Evolutionary conservation across 2,113 vertebrate species (phyloP).

Genomic region (Misgurnus mizolepis): DNA sequence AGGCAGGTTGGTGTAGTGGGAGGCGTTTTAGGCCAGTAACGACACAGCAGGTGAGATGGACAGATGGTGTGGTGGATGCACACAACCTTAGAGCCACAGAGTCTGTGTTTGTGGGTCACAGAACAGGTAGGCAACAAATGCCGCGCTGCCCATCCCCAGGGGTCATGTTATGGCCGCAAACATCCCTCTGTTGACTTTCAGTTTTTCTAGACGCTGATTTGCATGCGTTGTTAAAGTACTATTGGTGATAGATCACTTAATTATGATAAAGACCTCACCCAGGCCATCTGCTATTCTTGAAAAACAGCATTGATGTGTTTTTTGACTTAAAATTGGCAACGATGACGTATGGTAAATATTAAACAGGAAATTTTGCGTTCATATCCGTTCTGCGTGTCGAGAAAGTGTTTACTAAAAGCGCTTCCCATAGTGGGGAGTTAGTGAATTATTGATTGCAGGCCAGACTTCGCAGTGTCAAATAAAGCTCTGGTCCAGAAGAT

Average conservation of each 20-base stretch:
- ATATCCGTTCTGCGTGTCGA: constrained; percentile 1
- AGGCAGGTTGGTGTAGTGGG: constrained; percentile 23
- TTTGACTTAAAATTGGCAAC: neutral
- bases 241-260: constrained; percentile 23
- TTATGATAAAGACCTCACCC: constrained; percentile 23
- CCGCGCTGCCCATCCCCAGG: neutral
- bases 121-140: constrained; percentile 48
- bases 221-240: neutral
- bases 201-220: constrained; percentile 7
- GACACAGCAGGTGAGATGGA: constrained; percentile 36
- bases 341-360: constrained; percentile 4
- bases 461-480: constrained; percentile 26
- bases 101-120: constrained; percentile 45
- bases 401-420: constrained; percentile 34
- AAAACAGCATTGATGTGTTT: neutral
- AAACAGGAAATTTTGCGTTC: neutral
- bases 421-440: constrained; percentile 1
- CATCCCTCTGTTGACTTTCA: neutral
- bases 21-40: neutral
- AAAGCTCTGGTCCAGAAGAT: constrained; percentile 1
- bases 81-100: constrained; percentile 6
- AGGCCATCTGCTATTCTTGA: constrained; percentile 21
- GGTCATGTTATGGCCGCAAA: constrained; percentile 34
- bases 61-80: constrained; percentile 42
- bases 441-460: constrained; percentile 46